Conservation (phyloP, 2,888 invertebrate genomes). For the Agrilus cyanescens region DNA sequence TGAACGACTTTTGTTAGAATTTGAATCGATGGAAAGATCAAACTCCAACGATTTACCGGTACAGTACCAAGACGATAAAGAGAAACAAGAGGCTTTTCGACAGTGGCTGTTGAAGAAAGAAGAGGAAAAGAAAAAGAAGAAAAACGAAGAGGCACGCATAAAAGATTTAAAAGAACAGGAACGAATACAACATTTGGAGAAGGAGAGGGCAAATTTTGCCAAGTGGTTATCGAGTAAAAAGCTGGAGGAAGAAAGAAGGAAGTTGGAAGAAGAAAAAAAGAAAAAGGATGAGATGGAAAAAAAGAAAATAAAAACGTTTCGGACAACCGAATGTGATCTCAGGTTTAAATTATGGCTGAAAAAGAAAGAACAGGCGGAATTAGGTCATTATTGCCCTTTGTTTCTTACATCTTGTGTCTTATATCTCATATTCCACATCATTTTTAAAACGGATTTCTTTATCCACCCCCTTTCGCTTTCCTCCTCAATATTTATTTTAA, state of each 20-base stretch:
- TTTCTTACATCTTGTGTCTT: neutral
- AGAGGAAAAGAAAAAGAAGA: conserved; percentile 24
- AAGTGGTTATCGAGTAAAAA: conserved; percentile 29
- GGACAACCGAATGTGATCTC: conserved; percentile 24
- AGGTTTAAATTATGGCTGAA: conserved; percentile 39
- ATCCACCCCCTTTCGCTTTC: no score
- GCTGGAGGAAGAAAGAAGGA: conserved; percentile 33
- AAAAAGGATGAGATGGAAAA: conserved; percentile 23
- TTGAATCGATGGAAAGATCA: no score
- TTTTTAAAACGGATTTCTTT: no score
- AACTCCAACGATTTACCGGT: neutral
- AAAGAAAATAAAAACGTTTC: conserved; percentile 28
- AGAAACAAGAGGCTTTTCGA: conserved; percentile 39
- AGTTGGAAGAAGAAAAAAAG: conserved; percentile 29
- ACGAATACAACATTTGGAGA: conserved; percentile 27
- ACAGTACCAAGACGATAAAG: conserved; percentile 23
- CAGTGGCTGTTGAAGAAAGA: conserved; percentile 41
- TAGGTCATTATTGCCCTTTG: conserved; percentile 34
- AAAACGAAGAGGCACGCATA: conserved; percentile 22
- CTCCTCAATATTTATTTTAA: neutral
- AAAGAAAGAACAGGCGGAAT: conserved; percentile 45
- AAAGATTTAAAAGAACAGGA: conserved; percentile 29
- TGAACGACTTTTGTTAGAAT: no score
- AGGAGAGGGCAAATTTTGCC: conserved; percentile 34
- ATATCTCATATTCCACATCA: no score